Conservation (phyloP, 1,140 invertebrate species). For the Zaprionus davidi region DNA sequence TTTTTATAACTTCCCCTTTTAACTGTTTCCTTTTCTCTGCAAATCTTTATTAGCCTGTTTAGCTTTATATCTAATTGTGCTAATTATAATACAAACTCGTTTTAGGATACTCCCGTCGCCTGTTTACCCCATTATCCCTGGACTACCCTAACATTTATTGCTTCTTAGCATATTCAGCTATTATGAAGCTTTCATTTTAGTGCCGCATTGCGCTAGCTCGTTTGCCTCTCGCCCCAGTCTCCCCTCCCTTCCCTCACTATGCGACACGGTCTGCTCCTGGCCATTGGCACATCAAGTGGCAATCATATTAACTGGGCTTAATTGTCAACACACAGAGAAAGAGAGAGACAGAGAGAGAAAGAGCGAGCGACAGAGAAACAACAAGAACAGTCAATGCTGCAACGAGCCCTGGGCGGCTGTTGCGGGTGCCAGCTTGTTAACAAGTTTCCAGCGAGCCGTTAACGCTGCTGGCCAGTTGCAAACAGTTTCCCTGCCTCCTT, state of each 20-base stretch:
- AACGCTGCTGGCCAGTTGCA: conserved; percentile 38
- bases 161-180: not conserved
- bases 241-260: not conserved
- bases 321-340: conserved; percentile 73
- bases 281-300: conserved; percentile 77
- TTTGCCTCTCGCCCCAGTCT: conserved; percentile 27
- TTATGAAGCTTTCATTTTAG: conserved; percentile 52
- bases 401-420: conserved; percentile 6
- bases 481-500: not conserved
- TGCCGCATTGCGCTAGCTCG: conserved; percentile 62
- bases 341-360: conserved; percentile 27
- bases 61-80: not conserved
- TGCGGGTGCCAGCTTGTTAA: conserved; percentile 78
- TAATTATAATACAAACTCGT: not conserved
- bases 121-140: not conserved
- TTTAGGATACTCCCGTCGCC: not conserved
- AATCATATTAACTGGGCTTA: conserved; percentile 79
- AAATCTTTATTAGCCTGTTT: not conserved
- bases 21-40: no score
- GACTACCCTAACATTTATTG: not conserved
- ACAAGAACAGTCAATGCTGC: not conserved
- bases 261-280: not conserved
- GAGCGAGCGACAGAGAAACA: not conserved
- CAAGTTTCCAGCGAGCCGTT: conserved; percentile 68
- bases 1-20: not conserved